Evolutionary conservation across 2,797 vertebrate genomes (phyloP).

Genomic region (Sebastes reedi): DNA sequence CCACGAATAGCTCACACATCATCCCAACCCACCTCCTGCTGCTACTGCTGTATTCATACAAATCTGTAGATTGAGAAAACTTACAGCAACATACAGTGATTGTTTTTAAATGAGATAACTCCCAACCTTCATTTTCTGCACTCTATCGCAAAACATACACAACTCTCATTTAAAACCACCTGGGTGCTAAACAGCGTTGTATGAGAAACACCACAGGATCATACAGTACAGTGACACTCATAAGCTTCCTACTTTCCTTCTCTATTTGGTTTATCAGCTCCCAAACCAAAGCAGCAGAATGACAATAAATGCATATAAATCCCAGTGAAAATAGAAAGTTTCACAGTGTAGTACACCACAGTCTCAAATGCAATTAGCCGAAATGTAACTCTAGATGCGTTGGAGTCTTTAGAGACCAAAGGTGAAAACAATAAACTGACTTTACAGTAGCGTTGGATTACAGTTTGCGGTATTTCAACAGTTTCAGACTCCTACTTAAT

Average conservation of each 20-base stretch:
- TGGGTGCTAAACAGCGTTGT: not conserved
- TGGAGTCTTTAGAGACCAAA: slow-evolving; percentile 13
- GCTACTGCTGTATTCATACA: slow-evolving; percentile 26
- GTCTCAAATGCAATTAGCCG: slow-evolving; percentile 11
- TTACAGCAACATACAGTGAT: slow-evolving; percentile 21
- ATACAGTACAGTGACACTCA: slow-evolving; percentile 29
- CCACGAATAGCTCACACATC: slow-evolving; percentile 11
- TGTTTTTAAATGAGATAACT: slow-evolving; percentile 10
- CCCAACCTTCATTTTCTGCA: not conserved
- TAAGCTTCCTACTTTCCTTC: slow-evolving; percentile 28
- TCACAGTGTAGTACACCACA: slow-evolving; percentile 55
- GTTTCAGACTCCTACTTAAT: slow-evolving; percentile 5
- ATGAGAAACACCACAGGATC: slow-evolving; percentile 17
- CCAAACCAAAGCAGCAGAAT: slow-evolving; percentile 37
- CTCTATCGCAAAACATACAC: slow-evolving; percentile 35
- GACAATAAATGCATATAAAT: slow-evolving; percentile 40
- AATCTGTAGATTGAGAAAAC: slow-evolving; percentile 22
- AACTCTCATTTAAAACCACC: slow-evolving; percentile 11
- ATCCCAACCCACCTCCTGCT: slow-evolving; percentile 14
- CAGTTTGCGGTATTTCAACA: not conserved
- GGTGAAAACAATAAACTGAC: not conserved
- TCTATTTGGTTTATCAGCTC: slow-evolving; percentile 19
- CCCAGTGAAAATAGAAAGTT: slow-evolving; percentile 38
- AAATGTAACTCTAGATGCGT: not conserved
- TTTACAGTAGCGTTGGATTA: slow-evolving; percentile 5